Evolutionary conservation across 2,113 vertebrate species (phyloP).

Genomic region (Ariopsis seemanni): DNA sequence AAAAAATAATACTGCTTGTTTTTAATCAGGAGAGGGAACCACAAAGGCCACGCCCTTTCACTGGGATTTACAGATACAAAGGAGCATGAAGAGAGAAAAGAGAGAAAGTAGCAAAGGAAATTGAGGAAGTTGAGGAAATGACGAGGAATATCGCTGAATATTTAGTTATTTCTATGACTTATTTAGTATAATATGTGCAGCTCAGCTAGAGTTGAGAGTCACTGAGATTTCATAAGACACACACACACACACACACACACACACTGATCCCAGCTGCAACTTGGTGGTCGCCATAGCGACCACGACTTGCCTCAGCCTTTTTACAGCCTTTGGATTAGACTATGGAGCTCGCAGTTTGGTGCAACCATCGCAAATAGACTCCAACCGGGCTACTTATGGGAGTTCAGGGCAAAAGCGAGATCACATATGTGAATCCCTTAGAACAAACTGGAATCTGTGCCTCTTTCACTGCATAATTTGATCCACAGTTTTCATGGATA

Average conservation of each 20-base stretch:
- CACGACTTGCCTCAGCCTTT: conserved; percentile 24
- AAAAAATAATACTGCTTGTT: not conserved
- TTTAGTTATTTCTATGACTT: not conserved
- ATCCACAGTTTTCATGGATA: not conserved
- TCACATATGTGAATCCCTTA: not conserved
- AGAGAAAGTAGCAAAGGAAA: not conserved
- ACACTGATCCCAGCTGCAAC: conserved; percentile 29
- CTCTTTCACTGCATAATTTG: not conserved
- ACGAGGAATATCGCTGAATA: not conserved
- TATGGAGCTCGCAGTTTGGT: conserved; percentile 21
- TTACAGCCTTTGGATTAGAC: conserved; percentile 29
- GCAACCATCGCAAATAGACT: conserved; percentile 15
- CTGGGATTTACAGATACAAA: not conserved
- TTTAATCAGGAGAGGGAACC: not conserved
- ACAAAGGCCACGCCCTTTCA: not conserved
- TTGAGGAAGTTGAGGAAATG: not conserved
- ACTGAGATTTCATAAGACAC: not conserved
- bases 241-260: conserved; percentile 2
- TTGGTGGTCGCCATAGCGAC: conserved; percentile 38
- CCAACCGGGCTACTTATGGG: not conserved
- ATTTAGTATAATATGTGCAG: not conserved
- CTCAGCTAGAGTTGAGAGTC: not conserved
- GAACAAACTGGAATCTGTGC: not conserved
- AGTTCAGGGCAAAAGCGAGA: not conserved
- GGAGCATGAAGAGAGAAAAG: not conserved